Percentiles rank a stretch among this genome's conserved stretches.
Conservation (phyloP, 2,888 invertebrate genomes). For the Ectemnius cavifrons region DNA sequence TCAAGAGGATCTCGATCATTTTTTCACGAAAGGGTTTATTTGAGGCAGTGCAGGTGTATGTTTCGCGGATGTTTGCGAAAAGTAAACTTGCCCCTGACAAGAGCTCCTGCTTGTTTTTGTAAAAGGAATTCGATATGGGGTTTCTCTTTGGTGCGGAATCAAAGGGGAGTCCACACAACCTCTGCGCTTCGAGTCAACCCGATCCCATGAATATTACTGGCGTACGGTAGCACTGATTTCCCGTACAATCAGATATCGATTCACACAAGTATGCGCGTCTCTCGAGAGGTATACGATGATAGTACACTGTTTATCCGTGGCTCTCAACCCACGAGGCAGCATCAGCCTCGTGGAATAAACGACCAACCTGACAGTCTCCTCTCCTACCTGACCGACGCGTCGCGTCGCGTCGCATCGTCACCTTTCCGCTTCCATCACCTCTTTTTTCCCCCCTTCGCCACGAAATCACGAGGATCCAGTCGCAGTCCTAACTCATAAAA, state of each 20-base stretch:
- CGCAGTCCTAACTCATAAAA: background rate
- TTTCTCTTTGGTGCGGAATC: background rate
- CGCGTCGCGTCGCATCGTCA: background rate
- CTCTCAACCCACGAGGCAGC: slow-evolving; percentile 14
- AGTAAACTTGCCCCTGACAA: background rate
- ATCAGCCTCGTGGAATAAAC: background rate
- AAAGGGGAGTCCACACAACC: background rate
- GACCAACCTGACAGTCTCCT: too few species aligned
- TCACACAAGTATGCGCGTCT: slow-evolving; percentile 19
- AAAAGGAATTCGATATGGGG: background rate
- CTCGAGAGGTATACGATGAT: background rate
- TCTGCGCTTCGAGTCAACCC: background rate
- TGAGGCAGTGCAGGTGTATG: too few species aligned
- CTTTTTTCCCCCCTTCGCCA: too few species aligned
- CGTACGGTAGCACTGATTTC: slow-evolving; percentile 27
- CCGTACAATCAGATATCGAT: slow-evolving; percentile 31
- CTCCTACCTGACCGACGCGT: background rate
- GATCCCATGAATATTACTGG: too few species aligned
- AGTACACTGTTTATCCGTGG: slow-evolving; percentile 16
- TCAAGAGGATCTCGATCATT: too few species aligned
- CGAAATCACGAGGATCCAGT: too few species aligned
- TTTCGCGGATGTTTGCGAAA: too few species aligned
- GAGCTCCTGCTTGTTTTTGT: background rate
- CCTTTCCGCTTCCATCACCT: background rate
- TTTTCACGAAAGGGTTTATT: too few species aligned